Conservation (phyloP, 2,797 vertebrate genomes). For the Tokudaia muenninki region DNA sequence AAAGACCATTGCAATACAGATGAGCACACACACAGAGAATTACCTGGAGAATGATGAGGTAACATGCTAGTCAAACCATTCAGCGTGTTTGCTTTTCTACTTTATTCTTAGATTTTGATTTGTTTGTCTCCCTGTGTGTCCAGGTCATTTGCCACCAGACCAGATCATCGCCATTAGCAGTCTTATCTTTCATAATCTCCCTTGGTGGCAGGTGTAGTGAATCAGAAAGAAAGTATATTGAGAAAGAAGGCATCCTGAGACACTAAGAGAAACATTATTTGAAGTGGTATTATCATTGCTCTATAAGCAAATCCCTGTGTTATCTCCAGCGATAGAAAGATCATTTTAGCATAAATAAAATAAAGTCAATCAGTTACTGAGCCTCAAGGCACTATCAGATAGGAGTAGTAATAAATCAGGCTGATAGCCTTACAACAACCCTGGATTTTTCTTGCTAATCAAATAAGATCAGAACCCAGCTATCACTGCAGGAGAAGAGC, state of each 20-base stretch:
- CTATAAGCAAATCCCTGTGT: slow-evolving; percentile 81
- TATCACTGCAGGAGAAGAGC: slow-evolving; percentile 86
- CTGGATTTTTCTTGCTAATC: slow-evolving; percentile 86
- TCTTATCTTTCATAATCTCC: slow-evolving; percentile 78
- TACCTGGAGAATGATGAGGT: neutral
- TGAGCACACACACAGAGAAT: neutral
- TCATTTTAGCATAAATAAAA: slow-evolving; percentile 86
- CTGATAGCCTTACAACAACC: slow-evolving; percentile 80
- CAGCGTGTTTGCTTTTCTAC: slow-evolving; percentile 56
- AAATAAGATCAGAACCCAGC: slow-evolving; percentile 86
- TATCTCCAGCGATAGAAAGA: slow-evolving; percentile 82
- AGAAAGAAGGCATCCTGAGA: neutral
- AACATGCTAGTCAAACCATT: slow-evolving; percentile 56
- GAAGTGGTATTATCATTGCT: slow-evolving; percentile 75
- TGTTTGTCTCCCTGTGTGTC: slow-evolving; percentile 61
- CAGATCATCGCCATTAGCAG: slow-evolving; percentile 67
- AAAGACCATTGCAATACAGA: neutral
- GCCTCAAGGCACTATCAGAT: slow-evolving; percentile 83
- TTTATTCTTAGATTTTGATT: slow-evolving; percentile 56
- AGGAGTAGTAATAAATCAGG: slow-evolving; percentile 86
- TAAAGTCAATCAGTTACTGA: slow-evolving; percentile 85
- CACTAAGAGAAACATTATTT: slow-evolving; percentile 69
- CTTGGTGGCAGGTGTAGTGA: slow-evolving; percentile 63
- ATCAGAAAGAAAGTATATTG: slow-evolving; percentile 75
- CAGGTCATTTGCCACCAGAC: slow-evolving; percentile 64